Conservation (phyloP, 2,888 invertebrate species). For the Phrixothrix hirtus region DNA sequence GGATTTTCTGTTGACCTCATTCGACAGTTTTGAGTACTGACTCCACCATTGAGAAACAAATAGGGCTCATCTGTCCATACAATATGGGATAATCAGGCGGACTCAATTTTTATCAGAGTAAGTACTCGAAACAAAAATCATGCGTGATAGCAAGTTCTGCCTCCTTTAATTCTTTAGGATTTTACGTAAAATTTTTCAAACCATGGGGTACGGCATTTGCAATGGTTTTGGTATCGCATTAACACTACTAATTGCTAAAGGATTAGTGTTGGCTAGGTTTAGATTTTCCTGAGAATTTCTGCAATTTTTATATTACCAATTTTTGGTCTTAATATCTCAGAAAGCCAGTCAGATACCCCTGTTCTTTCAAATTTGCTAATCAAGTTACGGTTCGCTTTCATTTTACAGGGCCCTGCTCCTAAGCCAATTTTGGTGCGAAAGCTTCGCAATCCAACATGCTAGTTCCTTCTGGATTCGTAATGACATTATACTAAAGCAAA, state of each 20-base stretch:
- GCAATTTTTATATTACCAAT: conserved; percentile 11
- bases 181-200: no score
- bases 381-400: conserved; percentile 8
- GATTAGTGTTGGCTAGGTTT: no score
- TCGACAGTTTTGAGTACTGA: no score
- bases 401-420: conserved; percentile 1
- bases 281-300: conserved; percentile 13
- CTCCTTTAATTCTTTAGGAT: conserved; percentile 3
- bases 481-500: no score
- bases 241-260: no score
- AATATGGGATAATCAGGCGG: no score
- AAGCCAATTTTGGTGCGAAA: no score
- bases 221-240: no score
- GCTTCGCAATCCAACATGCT: no score
- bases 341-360: conserved; percentile 9
- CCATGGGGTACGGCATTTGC: conserved; percentile 3
- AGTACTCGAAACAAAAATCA: neutral
- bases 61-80: neutral
- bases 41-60: neutral
- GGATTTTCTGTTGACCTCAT: no score
- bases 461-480: no score
- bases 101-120: no score
- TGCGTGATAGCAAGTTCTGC: neutral
- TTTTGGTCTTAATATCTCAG: conserved; percentile 14
- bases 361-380: conserved; percentile 15